Evolutionary conservation across 1,140 invertebrate genomes (phyloP), one percentile per base, ranked within the genome.

Genomic region (Drosophila simulans): DNA sequence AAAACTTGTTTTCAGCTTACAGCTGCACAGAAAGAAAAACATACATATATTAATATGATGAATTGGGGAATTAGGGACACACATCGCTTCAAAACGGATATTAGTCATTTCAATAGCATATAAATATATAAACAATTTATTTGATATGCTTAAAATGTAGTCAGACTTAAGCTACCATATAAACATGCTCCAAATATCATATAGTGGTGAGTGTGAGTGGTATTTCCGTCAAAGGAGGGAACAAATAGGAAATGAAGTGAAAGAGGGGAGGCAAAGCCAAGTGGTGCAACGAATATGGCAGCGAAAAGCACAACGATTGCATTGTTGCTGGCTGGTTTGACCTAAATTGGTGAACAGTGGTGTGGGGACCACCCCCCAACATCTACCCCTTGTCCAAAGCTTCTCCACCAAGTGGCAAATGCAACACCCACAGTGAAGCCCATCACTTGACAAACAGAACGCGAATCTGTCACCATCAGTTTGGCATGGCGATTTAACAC

Each of bases 1-100:
- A 56, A 65, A 75, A 76, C 72, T 76, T 54, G 60, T 76, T 76
- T 56, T 25, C 46, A 64, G 35, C 62, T 48, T 45, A 34, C 34
- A 66, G 17, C 13, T 25, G 39, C 39, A 35, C 17, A 34, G 42
- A 34, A 8, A 11, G 12, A 34, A 34, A 43, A 11, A 35, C 11
- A 37, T 13, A 25, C 48, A 37, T 63, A 49, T 17, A 17, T 17
- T 17, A 11, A 11, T 27, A 22, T 22, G 15, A 12, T 45, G 20
- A 13, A 22, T 46, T 22, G 1, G 1, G 12, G 17, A 5, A 12
- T n/a, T n/a, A n/a, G n/a, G n/a, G n/a, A 8, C n/a, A 8, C n/a
- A 17, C 15, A 3, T 37, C 35, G 13, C 13, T 37, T 37, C 11
- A 8, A 17, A 17, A 17, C 42, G 8, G 42, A 43, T 20, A 11